Percentiles rank a stretch among this genome's conserved stretches.
phyloP scores from a whole-genome alignment of 2,797 vertebrate species.

The Chaetophractus vellerosus region DNA sequence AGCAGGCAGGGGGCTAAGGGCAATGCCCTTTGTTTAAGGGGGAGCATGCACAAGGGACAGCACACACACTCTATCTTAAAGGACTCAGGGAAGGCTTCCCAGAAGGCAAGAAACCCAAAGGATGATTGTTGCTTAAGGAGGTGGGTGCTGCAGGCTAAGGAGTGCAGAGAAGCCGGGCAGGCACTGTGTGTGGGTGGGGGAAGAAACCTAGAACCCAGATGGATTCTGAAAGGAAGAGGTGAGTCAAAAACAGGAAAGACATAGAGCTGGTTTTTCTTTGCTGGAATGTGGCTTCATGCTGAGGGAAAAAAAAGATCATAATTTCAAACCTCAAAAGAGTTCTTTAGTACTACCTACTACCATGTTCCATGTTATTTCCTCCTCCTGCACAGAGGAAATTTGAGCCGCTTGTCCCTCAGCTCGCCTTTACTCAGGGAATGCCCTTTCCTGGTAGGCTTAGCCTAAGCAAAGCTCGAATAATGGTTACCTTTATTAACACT shows the following conservation, averaged over 20 bases:
- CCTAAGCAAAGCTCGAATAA: neutral
- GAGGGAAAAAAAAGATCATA: neutral
- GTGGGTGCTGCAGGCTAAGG: neutral
- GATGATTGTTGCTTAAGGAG: neutral
- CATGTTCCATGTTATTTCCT: neutral
- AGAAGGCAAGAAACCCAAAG: neutral
- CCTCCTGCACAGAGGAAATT: neutral
- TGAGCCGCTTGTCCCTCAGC: too few relatives aligned
- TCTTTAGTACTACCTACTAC: neutral
- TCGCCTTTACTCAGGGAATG: neutral
- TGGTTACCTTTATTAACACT: neutral
- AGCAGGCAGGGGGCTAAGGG: neutral
- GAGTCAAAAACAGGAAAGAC: neutral
- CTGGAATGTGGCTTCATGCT: neutral
- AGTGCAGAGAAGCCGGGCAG: neutral
- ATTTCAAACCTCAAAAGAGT: neutral
- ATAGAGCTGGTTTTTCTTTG: neutral
- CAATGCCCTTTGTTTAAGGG: neutral
- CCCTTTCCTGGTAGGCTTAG: neutral
- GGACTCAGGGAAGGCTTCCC: neutral
- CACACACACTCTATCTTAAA: neutral
- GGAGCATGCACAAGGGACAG: accelerated
- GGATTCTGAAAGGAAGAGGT: neutral
- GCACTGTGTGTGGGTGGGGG: neutral
- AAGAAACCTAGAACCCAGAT: neutral